Base-by-base conservation (phyloP, 2,113 vertebrate species). In the Caretta caretta region DNA sequence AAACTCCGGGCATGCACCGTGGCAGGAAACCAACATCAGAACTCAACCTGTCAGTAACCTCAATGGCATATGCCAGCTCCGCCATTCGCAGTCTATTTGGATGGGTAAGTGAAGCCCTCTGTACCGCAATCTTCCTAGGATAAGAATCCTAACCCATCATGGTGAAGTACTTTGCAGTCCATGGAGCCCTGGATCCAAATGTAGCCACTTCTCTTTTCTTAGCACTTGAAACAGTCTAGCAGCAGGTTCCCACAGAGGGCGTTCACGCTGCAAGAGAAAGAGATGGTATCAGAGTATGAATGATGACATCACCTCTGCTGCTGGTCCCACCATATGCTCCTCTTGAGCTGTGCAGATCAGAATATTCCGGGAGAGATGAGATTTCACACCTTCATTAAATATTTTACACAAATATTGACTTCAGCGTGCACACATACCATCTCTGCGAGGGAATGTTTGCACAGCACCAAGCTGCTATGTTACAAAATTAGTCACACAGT, bases 321-420 rank as follows among this genome's bases (percentile, higher is more conserved):
- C 79, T 65, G 86, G 16, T 83, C 79, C 80, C 31, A 88, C 79
- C 65, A 48, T 65, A 9, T 1, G 1, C 8, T 2, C 92, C 93
- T 92, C 80, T 62, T 90, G 86, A 53, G 10, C 84, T 62, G 57
- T 89, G 65, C 93, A 87, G 97, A 92, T 91, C 95, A 96, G 72
- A 95, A 93, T 97, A 96, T 90, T 96, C 51, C 91, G 86, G 87
- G 72, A 86, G 92, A 93, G 57, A 57, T 53, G 79, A 88, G 84
- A 17, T 90, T 95, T 95, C 96, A 96, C 97, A 96, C 97, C 96
- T 94, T 98, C 86, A 87, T 91, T 92, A 97, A 97, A 98, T 95
- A 97, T 96, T 96, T 96, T 97, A 96, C 93, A 91, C 97, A 98
- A 97, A 98, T 97, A 98, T 96, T 98, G 97, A 97, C 97, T 93